Evolutionary conservation across 2,888 invertebrate species (phyloP).

Genomic region (Colostygia pectinataria): DNA sequence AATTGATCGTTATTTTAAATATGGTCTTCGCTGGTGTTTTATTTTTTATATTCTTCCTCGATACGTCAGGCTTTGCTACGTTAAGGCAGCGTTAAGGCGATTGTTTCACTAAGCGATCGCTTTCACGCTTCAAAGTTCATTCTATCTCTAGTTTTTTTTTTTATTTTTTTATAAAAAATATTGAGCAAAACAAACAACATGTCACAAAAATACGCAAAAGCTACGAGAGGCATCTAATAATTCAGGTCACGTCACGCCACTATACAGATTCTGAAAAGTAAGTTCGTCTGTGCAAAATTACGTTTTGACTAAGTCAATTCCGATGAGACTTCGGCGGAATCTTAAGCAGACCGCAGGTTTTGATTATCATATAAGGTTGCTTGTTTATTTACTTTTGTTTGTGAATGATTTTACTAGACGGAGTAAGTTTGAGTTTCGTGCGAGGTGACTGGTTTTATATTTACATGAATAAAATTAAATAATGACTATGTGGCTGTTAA

Average conservation of each 20-base stretch:
- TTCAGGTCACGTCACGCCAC: slow-evolving; percentile 30
- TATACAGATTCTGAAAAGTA: slow-evolving; percentile 33
- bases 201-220: neutral
- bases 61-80: no score
- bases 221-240: slow-evolving; percentile 5
- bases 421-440: no score
- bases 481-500: no score
- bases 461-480: no score
- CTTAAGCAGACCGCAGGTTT: slow-evolving; percentile 27
- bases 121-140: no score
- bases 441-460: no score
- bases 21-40: no score
- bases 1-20: no score
- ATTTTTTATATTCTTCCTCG: no score
- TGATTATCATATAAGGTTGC: slow-evolving; percentile 29
- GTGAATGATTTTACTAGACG: neutral
- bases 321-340: slow-evolving; percentile 28
- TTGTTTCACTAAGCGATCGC: no score
- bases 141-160: no score
- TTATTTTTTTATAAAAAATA: neutral
- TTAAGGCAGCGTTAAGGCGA: no score
- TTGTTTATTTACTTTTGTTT: slow-evolving; percentile 13
- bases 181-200: neutral
- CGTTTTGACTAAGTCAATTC: slow-evolving; percentile 36
- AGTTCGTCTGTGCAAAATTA: slow-evolving; percentile 29